Base-by-base conservation (phyloP, 2,888 invertebrate genomes). In the Aspidiotus rigidus region DNA sequence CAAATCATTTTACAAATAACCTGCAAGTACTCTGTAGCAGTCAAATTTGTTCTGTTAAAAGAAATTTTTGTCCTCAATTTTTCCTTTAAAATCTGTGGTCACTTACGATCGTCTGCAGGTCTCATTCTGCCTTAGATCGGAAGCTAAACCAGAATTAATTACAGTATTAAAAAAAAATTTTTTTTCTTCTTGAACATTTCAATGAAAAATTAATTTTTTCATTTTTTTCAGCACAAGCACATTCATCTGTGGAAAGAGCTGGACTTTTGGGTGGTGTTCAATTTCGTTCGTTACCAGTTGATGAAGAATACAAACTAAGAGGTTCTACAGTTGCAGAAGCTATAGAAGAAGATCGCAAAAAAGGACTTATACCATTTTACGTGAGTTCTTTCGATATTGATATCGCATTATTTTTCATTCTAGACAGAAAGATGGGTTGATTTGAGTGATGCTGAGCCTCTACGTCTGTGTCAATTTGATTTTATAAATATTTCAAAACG, bases 351-450 rank as follows among this genome's bases (percentile, higher is more conserved):
- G 98, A 99, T 79, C 82, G 86, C 70, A 85, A 85, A 69, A 87
- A 89, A 71, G 98, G 97, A 64, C 83, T 97, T 10, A 93, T 98
- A 76, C 98, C 98, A 28, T 98, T 98, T 80, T 96, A 89, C 79
- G 97, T 95, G 80, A 86, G 89, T 80, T 28, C 5, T 28, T 5
- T 28, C 28, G 5, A 28, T 28, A 28, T 28, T 28, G 5, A 28
- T 28, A 28, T 3, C 5, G 28, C 28, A 28, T 28, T 28, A 28
- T 3, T 28, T 28, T 28, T 28, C n/a, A n/a, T n/a, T 28, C 28
- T 28, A 1, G 28, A 28, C 1, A 3, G 28, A 28, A 28, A 28
- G 28, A 28, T 28, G 28, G 5, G 28, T 28, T 28, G 28, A 28
- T 28, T 28, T 28, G 5, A 28, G 28, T 1, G 5, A 28, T 28